Evolutionary conservation across 2,113 vertebrate genomes (phyloP).

Genomic region (Himantopus leucocephalus): DNA sequence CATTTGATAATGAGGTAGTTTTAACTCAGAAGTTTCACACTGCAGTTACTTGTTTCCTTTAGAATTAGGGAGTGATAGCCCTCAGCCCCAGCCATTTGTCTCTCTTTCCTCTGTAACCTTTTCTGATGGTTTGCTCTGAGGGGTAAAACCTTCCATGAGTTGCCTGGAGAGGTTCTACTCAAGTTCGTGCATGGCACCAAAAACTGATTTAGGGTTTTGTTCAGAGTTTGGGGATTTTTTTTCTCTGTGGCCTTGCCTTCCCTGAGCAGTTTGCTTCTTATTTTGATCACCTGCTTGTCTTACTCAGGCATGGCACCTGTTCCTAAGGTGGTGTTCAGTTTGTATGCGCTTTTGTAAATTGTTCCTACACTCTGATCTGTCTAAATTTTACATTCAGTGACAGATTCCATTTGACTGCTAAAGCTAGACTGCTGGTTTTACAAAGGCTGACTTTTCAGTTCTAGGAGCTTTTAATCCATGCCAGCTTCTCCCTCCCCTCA

Average conservation of each 20-base stretch:
- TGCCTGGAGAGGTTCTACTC: background rate
- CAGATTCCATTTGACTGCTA: background rate
- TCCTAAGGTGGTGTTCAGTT: background rate
- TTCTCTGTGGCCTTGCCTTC: background rate
- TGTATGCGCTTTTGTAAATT: background rate
- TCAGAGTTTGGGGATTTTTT: background rate
- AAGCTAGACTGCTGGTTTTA: background rate
- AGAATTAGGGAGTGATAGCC: background rate
- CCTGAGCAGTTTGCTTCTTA: background rate
- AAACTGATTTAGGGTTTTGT: background rate
- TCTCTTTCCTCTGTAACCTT: background rate
- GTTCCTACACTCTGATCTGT: background rate
- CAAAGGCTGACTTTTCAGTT: background rate
- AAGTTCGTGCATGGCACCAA: background rate
- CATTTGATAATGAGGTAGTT: background rate
- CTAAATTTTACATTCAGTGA: background rate
- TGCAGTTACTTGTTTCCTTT: background rate
- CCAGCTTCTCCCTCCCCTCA: background rate
- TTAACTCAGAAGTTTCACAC: background rate
- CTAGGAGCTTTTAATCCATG: background rate
- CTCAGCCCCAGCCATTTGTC: background rate
- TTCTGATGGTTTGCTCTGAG: background rate
- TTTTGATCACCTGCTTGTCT: background rate
- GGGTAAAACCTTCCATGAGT: background rate
- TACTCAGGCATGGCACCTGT: rapidly evolving